Conservation (phyloP, 2,888 invertebrate species). For the Archips crataeganus region DNA sequence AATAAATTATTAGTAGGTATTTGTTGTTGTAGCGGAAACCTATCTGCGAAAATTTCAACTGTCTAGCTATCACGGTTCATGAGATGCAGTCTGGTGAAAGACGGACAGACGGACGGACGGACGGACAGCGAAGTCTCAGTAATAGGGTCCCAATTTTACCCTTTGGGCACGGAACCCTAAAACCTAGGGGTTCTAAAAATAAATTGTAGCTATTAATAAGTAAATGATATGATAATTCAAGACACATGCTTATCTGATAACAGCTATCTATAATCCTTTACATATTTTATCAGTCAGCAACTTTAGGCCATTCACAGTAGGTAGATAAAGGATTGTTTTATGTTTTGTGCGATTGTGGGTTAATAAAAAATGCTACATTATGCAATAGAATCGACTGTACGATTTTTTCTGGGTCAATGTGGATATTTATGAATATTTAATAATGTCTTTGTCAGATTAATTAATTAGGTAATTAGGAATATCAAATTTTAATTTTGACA, state of each 20-base stretch:
- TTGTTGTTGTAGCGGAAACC: too few relatives aligned
- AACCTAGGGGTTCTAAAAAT: conserved; percentile 27
- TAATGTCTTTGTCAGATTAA: too few relatives aligned
- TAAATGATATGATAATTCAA: conserved; percentile 14
- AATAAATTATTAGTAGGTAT: too few relatives aligned
- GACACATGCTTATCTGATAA: conserved; percentile 22
- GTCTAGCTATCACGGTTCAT: too few relatives aligned
- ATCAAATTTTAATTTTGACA: too few relatives aligned
- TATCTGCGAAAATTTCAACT: too few relatives aligned
- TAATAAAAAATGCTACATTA: neutral
- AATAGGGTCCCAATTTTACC: too few relatives aligned
- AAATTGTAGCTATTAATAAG: conserved; percentile 30
- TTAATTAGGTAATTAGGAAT: too few relatives aligned
- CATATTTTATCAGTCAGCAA: conserved; percentile 26
- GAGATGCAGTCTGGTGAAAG: too few relatives aligned
- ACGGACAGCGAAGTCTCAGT: too few relatives aligned
- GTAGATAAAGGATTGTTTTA: conserved; percentile 19
- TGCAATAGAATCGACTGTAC: neutral
- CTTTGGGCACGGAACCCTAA: too few relatives aligned
- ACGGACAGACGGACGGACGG: too few relatives aligned
- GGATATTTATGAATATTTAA: neutral
- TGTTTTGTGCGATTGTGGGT: neutral
- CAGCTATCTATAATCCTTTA: conserved; percentile 9
- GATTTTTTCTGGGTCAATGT: neutral
- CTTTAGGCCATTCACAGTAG: conserved; percentile 17